A percentile compares a stretch with the other conserved stretches of the same genome.
Conservation (phyloP, 64 coral and sea anemone genomes). For the Pocillopora verrucosa region DNA sequence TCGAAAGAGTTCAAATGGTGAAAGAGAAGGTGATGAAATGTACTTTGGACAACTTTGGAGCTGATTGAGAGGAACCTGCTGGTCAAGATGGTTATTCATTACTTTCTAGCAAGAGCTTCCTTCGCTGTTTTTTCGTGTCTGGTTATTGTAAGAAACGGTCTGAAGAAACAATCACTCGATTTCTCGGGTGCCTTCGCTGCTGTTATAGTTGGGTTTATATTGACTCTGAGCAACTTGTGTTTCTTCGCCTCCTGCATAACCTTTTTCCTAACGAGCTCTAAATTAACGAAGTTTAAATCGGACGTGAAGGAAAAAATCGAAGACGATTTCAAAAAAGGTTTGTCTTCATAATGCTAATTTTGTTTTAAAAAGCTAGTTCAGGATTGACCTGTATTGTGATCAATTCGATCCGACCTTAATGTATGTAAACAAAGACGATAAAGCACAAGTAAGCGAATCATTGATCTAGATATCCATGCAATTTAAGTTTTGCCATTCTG, state of each 20-base stretch:
- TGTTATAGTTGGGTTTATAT: constrained; percentile 81
- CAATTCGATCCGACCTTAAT: neutral
- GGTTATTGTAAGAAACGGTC: constrained; percentile 67
- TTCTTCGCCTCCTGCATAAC: constrained; percentile 83
- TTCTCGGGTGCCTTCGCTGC: constrained; percentile 72
- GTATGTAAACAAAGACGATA: neutral
- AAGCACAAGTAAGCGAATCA: too few species aligned
- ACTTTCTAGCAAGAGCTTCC: constrained; percentile 44
- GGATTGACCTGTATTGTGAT: too few species aligned
- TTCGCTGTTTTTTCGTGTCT: constrained; percentile 55
- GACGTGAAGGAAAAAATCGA: constrained; percentile 87
- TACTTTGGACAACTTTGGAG: neutral
- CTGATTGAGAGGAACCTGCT: neutral
- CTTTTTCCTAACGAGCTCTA: constrained; percentile 79
- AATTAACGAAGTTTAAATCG: constrained; percentile 85
- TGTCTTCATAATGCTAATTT: neutral
- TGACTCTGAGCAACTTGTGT: constrained; percentile 88
- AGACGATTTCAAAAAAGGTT: constrained; percentile 83
- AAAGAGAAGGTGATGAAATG: neutral
- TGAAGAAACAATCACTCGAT: constrained; percentile 83
- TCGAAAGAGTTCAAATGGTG: neutral
- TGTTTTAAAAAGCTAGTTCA: too few species aligned
- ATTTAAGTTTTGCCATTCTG: too few species aligned
- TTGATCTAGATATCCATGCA: too few species aligned
- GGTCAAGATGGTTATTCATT: neutral